Percentiles rank a stretch among this genome's conserved stretches.
These are phyloP conservation scores for Chaenogobius annularis DNA, from an alignment of 2,113 vertebrate genomes.

Conservation along the genomic window DNA sequence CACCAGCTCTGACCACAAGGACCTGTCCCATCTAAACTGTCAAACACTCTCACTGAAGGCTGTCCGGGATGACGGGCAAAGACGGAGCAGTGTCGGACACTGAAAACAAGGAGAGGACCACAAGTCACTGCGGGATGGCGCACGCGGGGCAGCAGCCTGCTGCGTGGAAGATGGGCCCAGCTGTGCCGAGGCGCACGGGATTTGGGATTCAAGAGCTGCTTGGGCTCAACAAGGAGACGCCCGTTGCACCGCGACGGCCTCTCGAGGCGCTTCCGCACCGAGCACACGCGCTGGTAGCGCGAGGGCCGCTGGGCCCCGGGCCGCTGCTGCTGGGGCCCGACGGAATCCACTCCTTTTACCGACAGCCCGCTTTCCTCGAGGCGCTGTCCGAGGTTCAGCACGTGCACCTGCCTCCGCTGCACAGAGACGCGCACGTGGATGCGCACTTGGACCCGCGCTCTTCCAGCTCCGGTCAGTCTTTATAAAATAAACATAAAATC, in stretches of 20 bases:
- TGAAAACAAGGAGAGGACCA: constrained; percentile 81
- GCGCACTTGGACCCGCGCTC: constrained; percentile 85
- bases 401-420: constrained; percentile 87
- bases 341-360: constrained; percentile 91
- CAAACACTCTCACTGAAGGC: constrained; percentile 10
- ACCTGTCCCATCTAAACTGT: background rate
- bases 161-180: constrained; percentile 67
- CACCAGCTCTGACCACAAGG: background rate
- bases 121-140: constrained; percentile 44
- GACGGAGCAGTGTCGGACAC: constrained; percentile 81
- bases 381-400: constrained; percentile 90
- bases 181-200: constrained; percentile 87
- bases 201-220: constrained; percentile 98
- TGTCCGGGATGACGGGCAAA: constrained; percentile 87
- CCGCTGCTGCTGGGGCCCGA: constrained; percentile 87
- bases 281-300: constrained; percentile 85
- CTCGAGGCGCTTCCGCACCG: constrained; percentile 87
- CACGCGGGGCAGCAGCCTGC: constrained; percentile 53
- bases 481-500: background rate
- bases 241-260: constrained; percentile 81
- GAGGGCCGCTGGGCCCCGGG: constrained; percentile 85
- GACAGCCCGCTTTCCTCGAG: constrained; percentile 92
- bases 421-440: constrained; percentile 74
- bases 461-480: constrained; percentile 86
- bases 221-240: constrained; percentile 93